These are phyloP conservation scores for Pampusana beccarii DNA, from an alignment of 2,113 vertebrate species.

Conservation along the genomic window DNA sequence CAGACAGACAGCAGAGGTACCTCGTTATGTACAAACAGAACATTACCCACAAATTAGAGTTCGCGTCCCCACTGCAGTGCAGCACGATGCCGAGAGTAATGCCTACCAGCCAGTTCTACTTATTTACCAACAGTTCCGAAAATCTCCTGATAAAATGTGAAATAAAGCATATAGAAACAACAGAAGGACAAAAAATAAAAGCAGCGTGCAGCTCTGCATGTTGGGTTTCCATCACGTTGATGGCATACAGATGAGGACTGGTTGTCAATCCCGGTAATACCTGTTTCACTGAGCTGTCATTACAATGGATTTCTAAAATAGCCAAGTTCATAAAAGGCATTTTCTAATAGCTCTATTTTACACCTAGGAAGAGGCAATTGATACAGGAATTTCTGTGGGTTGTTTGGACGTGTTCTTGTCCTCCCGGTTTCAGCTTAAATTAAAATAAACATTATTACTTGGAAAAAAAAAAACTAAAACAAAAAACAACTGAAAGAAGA, in stretches of 20 bases:
- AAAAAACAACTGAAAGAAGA: background rate
- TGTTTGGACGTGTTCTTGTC: background rate
- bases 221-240: background rate
- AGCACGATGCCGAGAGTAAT: background rate
- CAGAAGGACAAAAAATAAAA: background rate
- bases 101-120: background rate
- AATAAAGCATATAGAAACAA: background rate
- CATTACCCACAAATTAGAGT: background rate
- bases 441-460: background rate
- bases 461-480: background rate
- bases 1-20: background rate
- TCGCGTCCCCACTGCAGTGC: background rate
- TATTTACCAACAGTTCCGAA: background rate
- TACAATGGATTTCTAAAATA: background rate
- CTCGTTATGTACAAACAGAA: background rate
- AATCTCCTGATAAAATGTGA: background rate
- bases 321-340: background rate
- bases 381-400: background rate
- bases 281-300: background rate
- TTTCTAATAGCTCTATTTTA: background rate
- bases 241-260: background rate
- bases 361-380: background rate
- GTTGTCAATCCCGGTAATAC: background rate
- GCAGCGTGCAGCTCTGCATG: background rate
- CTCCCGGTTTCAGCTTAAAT: background rate